Evolutionary conservation across 2,888 invertebrate genomes (phyloP), one percentile per base, ranked within the genome.

Genomic region (Dolomedes plantarius): DNA sequence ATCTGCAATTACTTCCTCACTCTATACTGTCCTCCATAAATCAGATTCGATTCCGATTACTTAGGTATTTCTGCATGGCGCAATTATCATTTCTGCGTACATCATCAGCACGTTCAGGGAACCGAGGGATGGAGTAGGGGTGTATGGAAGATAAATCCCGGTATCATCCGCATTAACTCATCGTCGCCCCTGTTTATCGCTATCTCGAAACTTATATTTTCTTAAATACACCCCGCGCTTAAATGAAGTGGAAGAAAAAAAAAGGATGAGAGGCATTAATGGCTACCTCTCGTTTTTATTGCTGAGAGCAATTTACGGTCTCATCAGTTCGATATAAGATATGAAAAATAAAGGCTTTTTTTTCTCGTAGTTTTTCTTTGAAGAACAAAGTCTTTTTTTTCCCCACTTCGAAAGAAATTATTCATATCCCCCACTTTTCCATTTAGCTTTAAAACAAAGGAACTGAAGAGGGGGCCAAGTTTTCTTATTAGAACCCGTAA

Each of bases 21-120:
- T 23, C 16, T 19, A n/a, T n/a, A 19, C 56, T 23, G 5, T 23
- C 23, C 19, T 23, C 1, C 56, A 46, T 46, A 46, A 46, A 56
- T 19, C 56, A 56, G 23, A 56, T 56, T 56, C 56, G 56, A 46
- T 46, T 46, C 41, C 16, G 41, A 56, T 56, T 56, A 23, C 56
- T 11, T 23, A 7, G 56, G 23, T 23, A 23, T 19, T 56, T 23
- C 23, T 5, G 2, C 19, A 23, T 23, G 16, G 28, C 11, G 73
- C 83, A 85, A 85, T 85, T 85, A 78, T 77, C 83, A 76, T 73
- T 85, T 72, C 56, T 85, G 72, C 83, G 73, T 73, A 77, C 77
- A 85, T 85, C 77, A 85, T 85, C 83, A 85, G 50, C 27, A 31
- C 67, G 36, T 32, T 67, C 36, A n/a, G 32, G 3, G 36, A 32